Evolutionary conservation across 1,140 invertebrate genomes (phyloP).

Genomic region (Drosophila gunungcola): DNA sequence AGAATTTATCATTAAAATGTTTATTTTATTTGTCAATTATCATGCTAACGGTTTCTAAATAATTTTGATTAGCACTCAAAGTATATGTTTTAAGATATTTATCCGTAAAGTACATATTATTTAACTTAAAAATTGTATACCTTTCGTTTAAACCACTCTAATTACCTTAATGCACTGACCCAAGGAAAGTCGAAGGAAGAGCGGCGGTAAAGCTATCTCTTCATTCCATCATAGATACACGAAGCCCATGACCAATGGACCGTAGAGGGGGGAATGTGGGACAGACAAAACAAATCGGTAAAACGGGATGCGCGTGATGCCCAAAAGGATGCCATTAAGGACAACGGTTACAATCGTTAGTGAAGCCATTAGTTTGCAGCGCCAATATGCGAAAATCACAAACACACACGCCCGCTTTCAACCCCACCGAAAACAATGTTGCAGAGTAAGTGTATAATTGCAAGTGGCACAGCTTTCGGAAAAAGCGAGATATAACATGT

Average conservation of each 20-base stretch:
- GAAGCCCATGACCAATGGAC: conserved; percentile 32
- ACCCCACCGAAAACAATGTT: conserved; percentile 26
- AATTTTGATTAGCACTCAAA: no score
- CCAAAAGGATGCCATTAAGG: conserved; percentile 80
- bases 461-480: conserved; percentile 69
- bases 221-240: conserved; percentile 53
- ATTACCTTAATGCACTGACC: conserved; percentile 49
- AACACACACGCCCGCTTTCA: conserved; percentile 24
- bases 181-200: conserved; percentile 6
- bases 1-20: no score
- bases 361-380: conserved; percentile 79
- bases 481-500: conserved; percentile 77
- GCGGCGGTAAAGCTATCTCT: conserved; percentile 19
- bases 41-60: no score
- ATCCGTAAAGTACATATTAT: conserved; percentile 1
- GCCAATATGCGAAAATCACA: conserved; percentile 81
- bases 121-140: not conserved
- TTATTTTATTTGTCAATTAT: no score
- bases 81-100: not conserved
- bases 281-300: conserved; percentile 49
- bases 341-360: conserved; percentile 83
- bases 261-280: conserved; percentile 12
- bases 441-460: conserved; percentile 73
- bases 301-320: conserved; percentile 67
- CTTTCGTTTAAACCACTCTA: conserved; percentile 14